Evolutionary conservation across 2,888 invertebrate species (phyloP).

Genomic region (Patella ulyssiponensis): DNA sequence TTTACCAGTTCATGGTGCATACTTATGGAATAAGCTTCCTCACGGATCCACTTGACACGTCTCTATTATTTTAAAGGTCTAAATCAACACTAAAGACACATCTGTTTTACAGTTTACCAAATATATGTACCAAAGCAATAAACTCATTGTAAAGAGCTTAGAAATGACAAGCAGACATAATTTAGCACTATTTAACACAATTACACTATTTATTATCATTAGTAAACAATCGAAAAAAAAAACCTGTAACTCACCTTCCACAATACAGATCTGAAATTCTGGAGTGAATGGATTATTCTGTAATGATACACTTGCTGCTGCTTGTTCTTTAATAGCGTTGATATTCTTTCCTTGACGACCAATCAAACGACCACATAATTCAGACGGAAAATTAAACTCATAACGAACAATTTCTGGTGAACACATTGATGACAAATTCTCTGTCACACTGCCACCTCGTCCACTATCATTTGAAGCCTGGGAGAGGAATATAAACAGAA

Average conservation of each 20-base stretch:
- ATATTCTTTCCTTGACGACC: constrained; percentile 87
- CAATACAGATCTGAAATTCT: constrained; percentile 85
- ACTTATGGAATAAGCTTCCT: no score
- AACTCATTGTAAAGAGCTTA: no score
- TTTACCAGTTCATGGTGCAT: no score
- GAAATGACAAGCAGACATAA: no score
- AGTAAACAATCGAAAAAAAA: no score
- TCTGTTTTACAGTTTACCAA: no score
- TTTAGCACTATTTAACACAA: no score
- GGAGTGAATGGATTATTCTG: constrained; percentile 82
- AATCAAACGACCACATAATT: constrained; percentile 88
- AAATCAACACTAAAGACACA: no score
- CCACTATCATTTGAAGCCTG: constrained; percentile 88
- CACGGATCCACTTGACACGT: no score
- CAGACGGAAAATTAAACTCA: constrained; percentile 72
- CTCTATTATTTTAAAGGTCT: no score
- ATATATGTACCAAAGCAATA: no score
- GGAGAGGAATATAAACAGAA: background rate
- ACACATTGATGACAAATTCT: constrained; percentile 73
- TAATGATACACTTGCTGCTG: constrained; percentile 85
- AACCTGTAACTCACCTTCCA: constrained; percentile 78
- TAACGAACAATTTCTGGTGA: constrained; percentile 75
- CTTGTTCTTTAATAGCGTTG: constrained; percentile 82
- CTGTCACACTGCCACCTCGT: constrained; percentile 78
- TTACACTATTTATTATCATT: no score